A percentile compares a stretch with the other conserved stretches of the same genome.
Evolutionary conservation across 1,140 invertebrate species (phyloP).

Genomic region (Orius insidiosus): DNA sequence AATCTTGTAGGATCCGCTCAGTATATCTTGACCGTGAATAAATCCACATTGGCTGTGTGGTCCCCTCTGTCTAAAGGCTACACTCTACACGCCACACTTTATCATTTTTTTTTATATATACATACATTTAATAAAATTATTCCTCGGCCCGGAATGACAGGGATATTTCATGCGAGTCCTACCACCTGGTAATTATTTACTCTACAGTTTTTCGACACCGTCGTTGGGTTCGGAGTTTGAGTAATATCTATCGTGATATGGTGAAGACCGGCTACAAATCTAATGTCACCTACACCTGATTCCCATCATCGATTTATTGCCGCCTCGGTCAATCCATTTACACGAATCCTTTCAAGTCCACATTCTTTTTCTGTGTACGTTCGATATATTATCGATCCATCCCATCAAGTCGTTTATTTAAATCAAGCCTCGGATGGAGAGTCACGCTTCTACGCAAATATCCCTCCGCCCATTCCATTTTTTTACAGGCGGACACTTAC

Average conservation of each 20-base stretch:
- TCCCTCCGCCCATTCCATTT: too few relatives aligned
- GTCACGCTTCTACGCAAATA: too few relatives aligned
- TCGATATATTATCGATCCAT: slow-evolving; percentile 2
- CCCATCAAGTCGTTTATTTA: slow-evolving; percentile 3
- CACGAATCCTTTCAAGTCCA: slow-evolving; percentile 6
- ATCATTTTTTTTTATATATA: slow-evolving; percentile 8
- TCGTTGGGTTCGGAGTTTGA: slow-evolving; percentile 4
- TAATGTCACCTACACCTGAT: slow-evolving; percentile 6
- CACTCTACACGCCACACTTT: slow-evolving; percentile 7
- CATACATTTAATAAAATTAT: slow-evolving; percentile 8
- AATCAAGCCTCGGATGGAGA: slow-evolving; percentile 6
- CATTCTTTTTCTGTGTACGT: too few relatives aligned
- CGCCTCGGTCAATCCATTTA: slow-evolving; percentile 6
- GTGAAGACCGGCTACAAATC: slow-evolving; percentile 8
- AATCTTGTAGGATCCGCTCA: slow-evolving; percentile 6
- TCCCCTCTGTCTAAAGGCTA: slow-evolving; percentile 5
- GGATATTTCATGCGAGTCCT: slow-evolving; percentile 7
- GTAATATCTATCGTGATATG: slow-evolving; percentile 3
- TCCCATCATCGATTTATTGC: slow-evolving; percentile 9
- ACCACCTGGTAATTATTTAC: not conserved
- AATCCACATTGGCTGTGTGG: slow-evolving; percentile 10
- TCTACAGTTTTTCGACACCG: too few relatives aligned
- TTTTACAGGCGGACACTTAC: too few relatives aligned
- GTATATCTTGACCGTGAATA: slow-evolving; percentile 6
- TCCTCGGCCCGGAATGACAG: slow-evolving; percentile 1